Conservation (phyloP, 2,888 invertebrate species). For the Cremastinae sp. region DNA sequence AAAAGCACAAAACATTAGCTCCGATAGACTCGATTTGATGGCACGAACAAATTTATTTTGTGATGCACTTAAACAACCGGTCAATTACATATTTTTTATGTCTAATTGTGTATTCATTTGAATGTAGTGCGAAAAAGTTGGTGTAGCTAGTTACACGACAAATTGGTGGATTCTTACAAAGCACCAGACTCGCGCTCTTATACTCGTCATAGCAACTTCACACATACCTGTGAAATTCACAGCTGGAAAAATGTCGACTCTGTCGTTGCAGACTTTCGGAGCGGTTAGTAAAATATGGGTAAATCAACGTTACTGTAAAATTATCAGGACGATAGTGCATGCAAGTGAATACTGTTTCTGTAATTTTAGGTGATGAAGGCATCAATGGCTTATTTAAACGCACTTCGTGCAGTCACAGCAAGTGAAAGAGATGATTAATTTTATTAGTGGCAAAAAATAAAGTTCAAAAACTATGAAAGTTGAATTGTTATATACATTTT, state of each 20-base stretch:
- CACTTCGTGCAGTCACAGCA: conserved; percentile 43
- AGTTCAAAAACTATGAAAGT: neutral
- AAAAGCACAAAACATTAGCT: too few relatives aligned
- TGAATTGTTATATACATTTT: neutral
- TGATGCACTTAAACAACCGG: too few relatives aligned
- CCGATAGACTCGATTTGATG: too few relatives aligned
- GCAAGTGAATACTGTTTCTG: neutral
- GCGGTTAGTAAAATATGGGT: conserved; percentile 58
- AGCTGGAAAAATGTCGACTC: conserved; percentile 60
- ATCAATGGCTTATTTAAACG: conserved; percentile 52
- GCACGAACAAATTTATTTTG: too few relatives aligned
- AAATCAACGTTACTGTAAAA: neutral
- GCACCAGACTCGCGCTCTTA: conserved; percentile 58
- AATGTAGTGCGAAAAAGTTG: conserved; percentile 63
- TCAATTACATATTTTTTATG: neutral
- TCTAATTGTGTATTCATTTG: too few relatives aligned
- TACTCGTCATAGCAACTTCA: conserved; percentile 60
- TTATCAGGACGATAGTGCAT: too few relatives aligned
- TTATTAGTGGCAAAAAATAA: neutral
- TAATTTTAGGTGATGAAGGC: conserved; percentile 54
- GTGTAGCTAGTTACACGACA: conserved; percentile 62
- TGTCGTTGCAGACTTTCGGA: conserved; percentile 62
- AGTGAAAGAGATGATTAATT: neutral
- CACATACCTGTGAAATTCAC: conserved; percentile 46
- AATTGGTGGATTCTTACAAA: conserved; percentile 66